phyloP scores from a whole-genome alignment of 1,140 invertebrate genomes.

The Leptonema lineaticorne region DNA sequence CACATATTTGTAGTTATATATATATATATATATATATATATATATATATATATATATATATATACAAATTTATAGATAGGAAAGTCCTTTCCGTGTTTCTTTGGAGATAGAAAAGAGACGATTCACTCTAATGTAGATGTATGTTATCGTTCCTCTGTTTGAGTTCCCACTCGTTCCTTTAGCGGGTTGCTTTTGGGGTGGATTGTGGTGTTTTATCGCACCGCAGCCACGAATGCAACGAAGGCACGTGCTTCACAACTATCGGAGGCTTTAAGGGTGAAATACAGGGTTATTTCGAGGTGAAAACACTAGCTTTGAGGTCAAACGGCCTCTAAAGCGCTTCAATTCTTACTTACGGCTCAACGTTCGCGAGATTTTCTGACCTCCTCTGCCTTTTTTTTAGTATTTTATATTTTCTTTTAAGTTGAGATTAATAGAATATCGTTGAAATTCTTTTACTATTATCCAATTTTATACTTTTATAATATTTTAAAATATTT shows the following conservation, averaged over 20 bases:
- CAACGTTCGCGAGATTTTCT: too few species aligned
- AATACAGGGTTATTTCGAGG: background rate
- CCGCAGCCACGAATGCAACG: background rate
- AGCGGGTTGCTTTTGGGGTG: background rate
- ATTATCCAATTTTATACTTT: too few species aligned
- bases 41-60: too few species aligned
- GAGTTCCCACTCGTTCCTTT: background rate
- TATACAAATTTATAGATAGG: too few species aligned
- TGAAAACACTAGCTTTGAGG: background rate
- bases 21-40: background rate
- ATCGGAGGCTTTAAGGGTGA: background rate
- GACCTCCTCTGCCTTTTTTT: too few species aligned
- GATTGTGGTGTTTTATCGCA: background rate
- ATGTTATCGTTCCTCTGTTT: slow-evolving; percentile 12
- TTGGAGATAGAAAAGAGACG: background rate
- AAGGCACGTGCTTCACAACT: background rate
- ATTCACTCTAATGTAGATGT: slow-evolving; percentile 2
- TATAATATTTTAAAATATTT: too few species aligned
- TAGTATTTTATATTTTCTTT: too few species aligned
- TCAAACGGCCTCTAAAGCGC: background rate
- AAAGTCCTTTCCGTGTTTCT: background rate
- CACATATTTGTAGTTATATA: background rate
- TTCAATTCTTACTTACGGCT: background rate
- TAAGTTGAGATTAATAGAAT: too few species aligned
- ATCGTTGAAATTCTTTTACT: too few species aligned